These are phyloP conservation scores for Cynaeus angustus DNA, from an alignment of 2,888 invertebrate species.

Conservation along the genomic window DNA sequence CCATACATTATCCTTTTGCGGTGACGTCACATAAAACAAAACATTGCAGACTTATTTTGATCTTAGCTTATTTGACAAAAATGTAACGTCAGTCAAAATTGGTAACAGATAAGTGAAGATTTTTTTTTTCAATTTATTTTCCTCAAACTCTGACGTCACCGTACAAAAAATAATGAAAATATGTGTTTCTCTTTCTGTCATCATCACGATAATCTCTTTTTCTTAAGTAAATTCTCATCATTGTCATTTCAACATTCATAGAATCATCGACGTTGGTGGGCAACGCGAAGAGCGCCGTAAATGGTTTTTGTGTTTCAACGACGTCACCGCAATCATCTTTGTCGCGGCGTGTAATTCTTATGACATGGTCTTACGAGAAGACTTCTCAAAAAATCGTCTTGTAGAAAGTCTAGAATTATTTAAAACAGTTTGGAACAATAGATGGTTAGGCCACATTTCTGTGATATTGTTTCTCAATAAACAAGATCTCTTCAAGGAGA, in stretches of 20 bases:
- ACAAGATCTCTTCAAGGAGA: conserved; percentile 97
- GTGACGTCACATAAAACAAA: too few relatives aligned
- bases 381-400: conserved; percentile 96
- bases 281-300: conserved; percentile 98
- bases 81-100: too few relatives aligned
- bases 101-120: too few relatives aligned
- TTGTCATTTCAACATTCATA: conserved; percentile 65
- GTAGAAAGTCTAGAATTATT: conserved; percentile 97
- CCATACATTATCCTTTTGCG: too few relatives aligned
- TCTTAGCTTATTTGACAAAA: too few relatives aligned
- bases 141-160: too few relatives aligned
- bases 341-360: conserved; percentile 98
- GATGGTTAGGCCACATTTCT: conserved; percentile 98
- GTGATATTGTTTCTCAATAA: conserved; percentile 99
- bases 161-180: too few relatives aligned
- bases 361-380: conserved; percentile 98
- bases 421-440: conserved; percentile 99
- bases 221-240: too few relatives aligned
- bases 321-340: conserved; percentile 99
- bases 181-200: too few relatives aligned
- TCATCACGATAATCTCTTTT: too few relatives aligned
- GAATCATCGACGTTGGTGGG: conserved; percentile 99
- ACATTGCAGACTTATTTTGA: too few relatives aligned
- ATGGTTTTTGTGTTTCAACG: conserved; percentile 99
- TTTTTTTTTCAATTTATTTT: too few relatives aligned